Percentiles rank a stretch among this genome's conserved stretches.
phyloP scores from a whole-genome alignment of 2,113 vertebrate genomes.

The Hystrix cristata region DNA sequence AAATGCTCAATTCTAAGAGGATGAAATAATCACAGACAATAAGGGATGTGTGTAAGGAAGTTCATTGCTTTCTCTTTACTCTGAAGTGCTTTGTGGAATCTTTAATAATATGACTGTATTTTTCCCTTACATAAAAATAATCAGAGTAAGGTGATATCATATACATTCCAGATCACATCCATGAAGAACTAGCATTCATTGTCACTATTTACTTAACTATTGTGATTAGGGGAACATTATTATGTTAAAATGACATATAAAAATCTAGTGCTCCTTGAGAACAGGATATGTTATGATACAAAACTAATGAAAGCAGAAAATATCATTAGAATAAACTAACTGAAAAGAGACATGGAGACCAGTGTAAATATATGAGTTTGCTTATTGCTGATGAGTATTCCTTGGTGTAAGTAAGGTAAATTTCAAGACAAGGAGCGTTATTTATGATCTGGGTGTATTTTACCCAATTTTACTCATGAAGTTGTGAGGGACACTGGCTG shows the following conservation, averaged over 20 bases:
- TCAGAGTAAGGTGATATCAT: neutral
- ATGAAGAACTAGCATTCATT: neutral
- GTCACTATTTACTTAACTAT: neutral
- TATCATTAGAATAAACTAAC: neutral
- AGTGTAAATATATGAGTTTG: neutral
- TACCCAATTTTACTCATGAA: neutral
- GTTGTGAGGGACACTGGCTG: neutral
- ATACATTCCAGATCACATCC: neutral
- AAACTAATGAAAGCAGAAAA: neutral
- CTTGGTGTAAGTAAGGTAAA: too few species aligned
- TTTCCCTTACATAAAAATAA: slow-evolving; percentile 36
- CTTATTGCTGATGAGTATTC: neutral
- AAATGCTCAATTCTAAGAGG: neutral
- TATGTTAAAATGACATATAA: neutral
- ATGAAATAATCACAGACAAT: neutral
- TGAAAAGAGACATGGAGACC: neutral
- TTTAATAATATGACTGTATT: neutral
- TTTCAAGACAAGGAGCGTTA: too few species aligned
- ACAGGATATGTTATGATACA: neutral
- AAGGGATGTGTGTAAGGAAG: neutral
- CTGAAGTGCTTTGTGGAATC: neutral
- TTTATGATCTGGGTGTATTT: too few species aligned
- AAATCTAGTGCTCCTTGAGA: neutral
- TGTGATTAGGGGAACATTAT: neutral
- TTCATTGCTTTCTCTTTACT: neutral